A percentile compares a stretch with the other conserved stretches of the same genome.
Conservation (phyloP, 2,113 vertebrate genomes). For the Acanthochromis polyacanthus region DNA sequence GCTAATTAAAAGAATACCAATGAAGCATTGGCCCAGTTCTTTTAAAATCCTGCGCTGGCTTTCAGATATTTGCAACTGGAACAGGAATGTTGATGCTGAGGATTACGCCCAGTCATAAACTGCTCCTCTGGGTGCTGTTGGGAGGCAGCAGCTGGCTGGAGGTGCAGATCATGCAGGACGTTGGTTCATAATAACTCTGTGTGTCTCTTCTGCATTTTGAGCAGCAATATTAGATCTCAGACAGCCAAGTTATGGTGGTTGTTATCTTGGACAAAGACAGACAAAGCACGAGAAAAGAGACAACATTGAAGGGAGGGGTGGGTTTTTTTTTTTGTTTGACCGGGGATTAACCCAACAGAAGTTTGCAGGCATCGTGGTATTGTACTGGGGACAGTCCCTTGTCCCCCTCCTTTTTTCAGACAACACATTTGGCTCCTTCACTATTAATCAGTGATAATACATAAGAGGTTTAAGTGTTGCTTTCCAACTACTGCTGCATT, state of each 20-base stretch:
- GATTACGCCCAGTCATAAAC: slow-evolving; percentile 32
- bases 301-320: not conserved
- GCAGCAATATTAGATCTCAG: not conserved
- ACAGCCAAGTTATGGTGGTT: not conserved
- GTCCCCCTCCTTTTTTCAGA: not conserved
- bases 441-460: not conserved
- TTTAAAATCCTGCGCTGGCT: not conserved
- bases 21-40: not conserved
- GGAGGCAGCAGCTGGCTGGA: slow-evolving; percentile 21
- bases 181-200: not conserved
- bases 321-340: slow-evolving; percentile 9
- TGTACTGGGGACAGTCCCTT: slow-evolving; percentile 19
- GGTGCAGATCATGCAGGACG: not conserved
- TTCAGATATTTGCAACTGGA: not conserved
- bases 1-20: not conserved
- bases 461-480: not conserved
- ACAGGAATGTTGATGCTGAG: slow-evolving; percentile 32
- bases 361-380: slow-evolving; percentile 28
- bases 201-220: not conserved
- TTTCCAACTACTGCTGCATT: slow-evolving; percentile 36
- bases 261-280: not conserved
- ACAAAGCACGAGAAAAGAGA: not conserved
- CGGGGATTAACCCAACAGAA: slow-evolving; percentile 50
- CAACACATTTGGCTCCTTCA: not conserved
- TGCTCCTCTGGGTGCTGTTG: slow-evolving; percentile 5